Evolutionary conservation across 2,113 vertebrate genomes (phyloP).

Genomic region (Stictonetta naevosa): DNA sequence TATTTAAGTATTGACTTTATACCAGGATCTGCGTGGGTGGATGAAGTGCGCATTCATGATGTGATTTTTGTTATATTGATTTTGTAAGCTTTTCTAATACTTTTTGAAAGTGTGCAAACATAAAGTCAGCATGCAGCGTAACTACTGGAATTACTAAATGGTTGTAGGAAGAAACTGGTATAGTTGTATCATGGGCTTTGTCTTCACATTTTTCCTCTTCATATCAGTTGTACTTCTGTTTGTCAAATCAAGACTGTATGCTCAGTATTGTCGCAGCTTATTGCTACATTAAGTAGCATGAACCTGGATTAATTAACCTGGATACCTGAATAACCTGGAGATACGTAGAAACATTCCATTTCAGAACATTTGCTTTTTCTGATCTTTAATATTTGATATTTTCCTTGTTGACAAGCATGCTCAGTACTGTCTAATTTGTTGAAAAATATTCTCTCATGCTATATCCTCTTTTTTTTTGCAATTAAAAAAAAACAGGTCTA

Average conservation of each 20-base stretch:
- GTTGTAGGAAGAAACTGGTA: background rate
- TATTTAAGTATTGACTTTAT: background rate
- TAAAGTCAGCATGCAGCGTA: background rate
- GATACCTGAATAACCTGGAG: background rate
- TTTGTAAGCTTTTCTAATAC: background rate
- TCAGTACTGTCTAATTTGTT: background rate
- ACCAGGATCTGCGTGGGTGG: background rate
- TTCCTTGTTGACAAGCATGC: background rate
- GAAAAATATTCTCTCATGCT: background rate
- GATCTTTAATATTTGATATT: background rate
- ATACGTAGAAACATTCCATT: background rate
- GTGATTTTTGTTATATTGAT: background rate
- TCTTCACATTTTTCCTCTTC: background rate
- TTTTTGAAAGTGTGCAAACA: background rate
- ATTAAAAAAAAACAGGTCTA: conserved; percentile 82
- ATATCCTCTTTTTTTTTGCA: background rate
- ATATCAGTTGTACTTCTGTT: background rate
- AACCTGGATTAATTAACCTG: too few relatives aligned
- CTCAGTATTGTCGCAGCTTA: background rate
- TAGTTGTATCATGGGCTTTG: background rate
- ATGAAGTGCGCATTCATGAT: background rate
- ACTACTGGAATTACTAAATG: background rate
- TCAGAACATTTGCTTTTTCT: background rate
- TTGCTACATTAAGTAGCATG: background rate
- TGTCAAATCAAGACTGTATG: background rate